phyloP scores from a whole-genome alignment of 2,797 vertebrate species.

The Paguma larvata region DNA sequence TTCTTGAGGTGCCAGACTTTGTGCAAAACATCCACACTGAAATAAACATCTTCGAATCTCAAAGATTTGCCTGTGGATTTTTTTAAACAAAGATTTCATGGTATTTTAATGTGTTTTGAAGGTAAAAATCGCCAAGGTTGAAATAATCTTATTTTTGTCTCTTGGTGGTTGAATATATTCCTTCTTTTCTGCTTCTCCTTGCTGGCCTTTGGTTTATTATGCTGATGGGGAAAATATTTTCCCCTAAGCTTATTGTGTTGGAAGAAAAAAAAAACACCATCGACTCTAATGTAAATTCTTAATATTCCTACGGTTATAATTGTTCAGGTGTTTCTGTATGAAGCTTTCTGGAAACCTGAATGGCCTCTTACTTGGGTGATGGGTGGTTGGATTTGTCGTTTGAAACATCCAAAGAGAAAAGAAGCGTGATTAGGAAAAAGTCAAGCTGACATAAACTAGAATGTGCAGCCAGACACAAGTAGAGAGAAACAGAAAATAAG shows the following conservation, averaged over 20 bases:
- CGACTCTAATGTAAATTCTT: neutral
- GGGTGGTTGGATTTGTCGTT: accelerated
- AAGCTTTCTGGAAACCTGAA: neutral
- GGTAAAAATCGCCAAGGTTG: neutral
- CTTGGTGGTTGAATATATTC: neutral
- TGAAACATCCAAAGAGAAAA: neutral
- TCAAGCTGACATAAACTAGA: neutral
- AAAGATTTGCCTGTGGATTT: neutral
- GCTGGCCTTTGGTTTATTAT: neutral
- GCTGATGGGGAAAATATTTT: neutral
- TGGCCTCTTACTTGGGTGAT: neutral
- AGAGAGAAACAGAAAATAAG: neutral
- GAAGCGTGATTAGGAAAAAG: neutral
- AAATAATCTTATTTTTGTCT: neutral
- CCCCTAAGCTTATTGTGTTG: neutral
- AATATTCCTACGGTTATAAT: neutral
- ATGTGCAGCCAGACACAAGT: neutral
- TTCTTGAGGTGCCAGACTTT: neutral
- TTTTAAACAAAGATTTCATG: neutral
- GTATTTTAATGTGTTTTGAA: neutral
- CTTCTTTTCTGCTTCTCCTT: neutral
- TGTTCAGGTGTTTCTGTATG: neutral
- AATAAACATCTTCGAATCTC: neutral
- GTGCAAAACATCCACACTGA: neutral
- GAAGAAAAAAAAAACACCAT: neutral